Evolutionary conservation across 2,888 invertebrate species (phyloP).

Genomic region (Cataglyphis rosenhaueri): DNA sequence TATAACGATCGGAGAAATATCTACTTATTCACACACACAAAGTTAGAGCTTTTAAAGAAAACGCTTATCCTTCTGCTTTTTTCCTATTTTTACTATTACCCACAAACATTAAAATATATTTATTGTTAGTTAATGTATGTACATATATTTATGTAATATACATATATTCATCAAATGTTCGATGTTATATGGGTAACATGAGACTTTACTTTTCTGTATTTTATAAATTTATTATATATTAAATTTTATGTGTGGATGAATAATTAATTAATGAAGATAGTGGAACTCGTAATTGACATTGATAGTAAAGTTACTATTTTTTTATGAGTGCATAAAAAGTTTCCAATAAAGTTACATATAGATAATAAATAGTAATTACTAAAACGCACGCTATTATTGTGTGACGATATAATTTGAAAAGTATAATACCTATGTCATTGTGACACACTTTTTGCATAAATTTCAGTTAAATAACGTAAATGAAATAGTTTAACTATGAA

Average conservation of each 20-base stretch:
- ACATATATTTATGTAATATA: too few species aligned
- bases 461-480: neutral
- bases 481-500: neutral
- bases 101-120: too few species aligned
- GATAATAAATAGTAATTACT: neutral
- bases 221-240: conserved; percentile 35
- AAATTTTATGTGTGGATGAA: neutral
- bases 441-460: neutral
- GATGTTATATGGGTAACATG: neutral
- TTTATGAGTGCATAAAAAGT: neutral
- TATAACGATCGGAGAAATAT: conserved; percentile 3
- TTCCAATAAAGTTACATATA: neutral
- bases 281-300: neutral
- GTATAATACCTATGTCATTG: too few species aligned
- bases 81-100: conserved; percentile 19
- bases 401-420: neutral
- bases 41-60: conserved; percentile 24
- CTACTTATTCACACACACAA: conserved; percentile 14
- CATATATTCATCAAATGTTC: too few species aligned
- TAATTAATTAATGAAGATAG: neutral
- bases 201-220: neutral
- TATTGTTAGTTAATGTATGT: too few species aligned
- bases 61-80: neutral
- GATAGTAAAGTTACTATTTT: neutral
- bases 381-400: neutral